A percentile compares a stretch with the other conserved stretches of the same genome.
Evolutionary conservation across 1,140 invertebrate species (phyloP).

Genomic region (Diprion similis): DNA sequence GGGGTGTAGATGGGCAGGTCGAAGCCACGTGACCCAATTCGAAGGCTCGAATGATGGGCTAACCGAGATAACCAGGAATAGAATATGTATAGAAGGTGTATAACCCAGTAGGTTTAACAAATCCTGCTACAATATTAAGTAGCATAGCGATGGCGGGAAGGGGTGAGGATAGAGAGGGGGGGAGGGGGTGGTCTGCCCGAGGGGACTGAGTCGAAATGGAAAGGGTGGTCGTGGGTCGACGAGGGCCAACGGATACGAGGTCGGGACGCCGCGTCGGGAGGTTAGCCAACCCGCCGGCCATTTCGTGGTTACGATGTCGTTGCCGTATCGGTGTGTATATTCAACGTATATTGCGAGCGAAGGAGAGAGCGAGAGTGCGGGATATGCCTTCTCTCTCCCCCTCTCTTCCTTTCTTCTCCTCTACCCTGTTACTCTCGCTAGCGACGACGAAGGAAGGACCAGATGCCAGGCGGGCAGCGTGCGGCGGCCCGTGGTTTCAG

Average conservation of each 20-base stretch:
- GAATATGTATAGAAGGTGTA: background rate
- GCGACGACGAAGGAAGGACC: background rate
- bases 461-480: background rate
- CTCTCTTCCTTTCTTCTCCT: no score
- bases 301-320: constrained; percentile 4
- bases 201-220: background rate
- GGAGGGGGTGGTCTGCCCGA: background rate
- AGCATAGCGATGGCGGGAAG: background rate
- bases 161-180: background rate
- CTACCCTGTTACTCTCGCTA: background rate
- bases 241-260: no score
- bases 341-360: background rate
- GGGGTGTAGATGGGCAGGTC: no score
- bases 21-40: background rate
- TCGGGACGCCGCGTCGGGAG: background rate
- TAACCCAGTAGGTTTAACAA: background rate
- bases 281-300: background rate
- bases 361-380: background rate
- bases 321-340: constrained; percentile 5
- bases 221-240: background rate
- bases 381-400: no score
- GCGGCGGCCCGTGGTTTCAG: background rate
- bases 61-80: background rate
- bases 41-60: background rate
- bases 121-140: background rate